These are phyloP conservation scores for Pteromalus puparum DNA, from an alignment of 1,140 invertebrate genomes.

Conservation along the genomic window DNA sequence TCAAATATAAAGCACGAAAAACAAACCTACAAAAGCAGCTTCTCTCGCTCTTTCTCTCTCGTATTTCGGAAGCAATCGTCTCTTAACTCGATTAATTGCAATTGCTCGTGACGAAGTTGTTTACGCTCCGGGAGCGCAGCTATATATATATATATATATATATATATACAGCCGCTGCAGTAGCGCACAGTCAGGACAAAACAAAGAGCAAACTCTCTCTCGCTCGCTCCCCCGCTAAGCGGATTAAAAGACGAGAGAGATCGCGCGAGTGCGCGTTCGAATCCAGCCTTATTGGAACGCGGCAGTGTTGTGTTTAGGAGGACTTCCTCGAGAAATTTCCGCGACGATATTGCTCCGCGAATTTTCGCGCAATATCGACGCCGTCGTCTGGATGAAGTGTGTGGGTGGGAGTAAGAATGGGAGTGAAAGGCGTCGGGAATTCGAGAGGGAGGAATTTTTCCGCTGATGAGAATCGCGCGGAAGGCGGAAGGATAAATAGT, in stretches of 20 bases:
- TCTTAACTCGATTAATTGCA: constrained; percentile 45
- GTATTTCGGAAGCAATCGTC: constrained; percentile 41
- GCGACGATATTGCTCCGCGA: background rate
- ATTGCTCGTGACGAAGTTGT: constrained; percentile 42
- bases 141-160: background rate
- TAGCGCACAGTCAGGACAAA: background rate
- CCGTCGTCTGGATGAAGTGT: background rate
- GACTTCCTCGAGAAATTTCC: background rate
- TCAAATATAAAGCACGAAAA: background rate
- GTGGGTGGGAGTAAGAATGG: background rate
- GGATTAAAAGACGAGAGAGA: constrained; percentile 39
- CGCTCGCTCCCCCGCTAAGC: constrained; percentile 1
- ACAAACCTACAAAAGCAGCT: background rate
- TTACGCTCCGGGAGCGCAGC: constrained; percentile 8
- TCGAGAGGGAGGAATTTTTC: background rate
- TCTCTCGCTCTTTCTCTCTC: background rate
- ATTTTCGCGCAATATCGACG: background rate
- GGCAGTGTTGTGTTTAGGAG: background rate
- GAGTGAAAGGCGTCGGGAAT: background rate
- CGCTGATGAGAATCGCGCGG: background rate
- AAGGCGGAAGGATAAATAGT: too few relatives aligned
- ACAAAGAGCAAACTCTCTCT: background rate
- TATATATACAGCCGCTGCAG: background rate
- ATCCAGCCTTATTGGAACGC: constrained; percentile 8
- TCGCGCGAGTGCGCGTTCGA: background rate